Conservation (phyloP, 2,113 vertebrate genomes). For the Paradisaea rubra region DNA sequence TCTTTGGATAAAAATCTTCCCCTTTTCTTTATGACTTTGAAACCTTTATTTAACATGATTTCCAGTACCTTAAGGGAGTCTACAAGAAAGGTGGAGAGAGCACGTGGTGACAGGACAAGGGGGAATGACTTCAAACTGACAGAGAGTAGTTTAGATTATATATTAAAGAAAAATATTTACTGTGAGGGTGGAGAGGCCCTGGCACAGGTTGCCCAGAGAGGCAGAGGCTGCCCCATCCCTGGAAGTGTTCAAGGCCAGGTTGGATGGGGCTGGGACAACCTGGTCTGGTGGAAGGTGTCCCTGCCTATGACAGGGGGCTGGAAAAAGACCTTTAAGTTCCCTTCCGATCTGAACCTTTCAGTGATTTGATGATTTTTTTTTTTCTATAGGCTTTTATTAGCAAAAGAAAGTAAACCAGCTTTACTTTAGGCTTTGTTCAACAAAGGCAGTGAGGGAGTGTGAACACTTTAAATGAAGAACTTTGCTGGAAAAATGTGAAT, state of each 20-base stretch:
- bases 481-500: not conserved
- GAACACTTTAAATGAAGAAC: not conserved
- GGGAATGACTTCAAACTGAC: not conserved
- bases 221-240: not conserved
- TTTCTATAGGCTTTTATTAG: not conserved
- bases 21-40: not conserved
- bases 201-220: not conserved
- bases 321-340: not conserved
- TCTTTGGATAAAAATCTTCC: not conserved
- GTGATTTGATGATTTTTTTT: not conserved
- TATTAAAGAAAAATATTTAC: not conserved
- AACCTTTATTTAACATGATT: not conserved
- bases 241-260: not conserved
- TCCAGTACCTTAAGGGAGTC: not conserved
- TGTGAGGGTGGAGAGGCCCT: not conserved
- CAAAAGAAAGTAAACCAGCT: not conserved
- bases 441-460: not conserved
- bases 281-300: not conserved
- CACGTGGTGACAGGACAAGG: not conserved
- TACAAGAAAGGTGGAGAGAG: not conserved
- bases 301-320: not conserved
- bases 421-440: not conserved
- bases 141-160: not conserved
- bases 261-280: rapidly evolving
- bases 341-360: not conserved